Percentiles rank a stretch among this genome's conserved stretches.
Conservation (phyloP, 2,888 invertebrate genomes). For the Nesidiocoris tenuis region DNA sequence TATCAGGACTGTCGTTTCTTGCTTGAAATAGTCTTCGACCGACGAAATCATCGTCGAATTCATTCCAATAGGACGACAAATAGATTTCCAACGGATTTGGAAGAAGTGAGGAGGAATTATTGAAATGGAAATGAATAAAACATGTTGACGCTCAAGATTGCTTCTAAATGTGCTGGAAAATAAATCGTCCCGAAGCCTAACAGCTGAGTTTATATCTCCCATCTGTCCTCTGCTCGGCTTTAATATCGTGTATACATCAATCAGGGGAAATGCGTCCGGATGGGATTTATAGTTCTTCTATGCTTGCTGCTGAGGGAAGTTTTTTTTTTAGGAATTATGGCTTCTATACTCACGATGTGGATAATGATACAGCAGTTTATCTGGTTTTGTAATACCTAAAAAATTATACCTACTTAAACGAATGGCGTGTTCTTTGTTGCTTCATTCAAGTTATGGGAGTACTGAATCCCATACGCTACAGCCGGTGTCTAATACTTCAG, state of each 20-base stretch:
- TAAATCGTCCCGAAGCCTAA: not conserved
- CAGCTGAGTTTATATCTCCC: not conserved
- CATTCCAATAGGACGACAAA: not conserved
- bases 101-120: slow-evolving; percentile 2
- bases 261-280: not conserved
- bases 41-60: not conserved
- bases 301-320: no score
- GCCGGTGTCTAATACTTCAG: no score
- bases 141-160: not conserved
- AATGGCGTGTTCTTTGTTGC: no score
- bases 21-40: no score
- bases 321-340: no score
- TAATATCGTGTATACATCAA: not conserved
- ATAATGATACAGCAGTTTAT: no score
- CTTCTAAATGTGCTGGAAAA: not conserved
- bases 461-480: no score
- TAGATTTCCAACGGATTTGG: not conserved
- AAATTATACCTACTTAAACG: no score
- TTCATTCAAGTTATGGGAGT: no score
- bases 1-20: no score
- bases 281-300: not conserved
- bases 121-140: slow-evolving; percentile 18
- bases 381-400: no score
- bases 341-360: no score
- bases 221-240: not conserved